Conservation (phyloP, 2,113 vertebrate genomes). For the Psilopsiagon aymara region DNA sequence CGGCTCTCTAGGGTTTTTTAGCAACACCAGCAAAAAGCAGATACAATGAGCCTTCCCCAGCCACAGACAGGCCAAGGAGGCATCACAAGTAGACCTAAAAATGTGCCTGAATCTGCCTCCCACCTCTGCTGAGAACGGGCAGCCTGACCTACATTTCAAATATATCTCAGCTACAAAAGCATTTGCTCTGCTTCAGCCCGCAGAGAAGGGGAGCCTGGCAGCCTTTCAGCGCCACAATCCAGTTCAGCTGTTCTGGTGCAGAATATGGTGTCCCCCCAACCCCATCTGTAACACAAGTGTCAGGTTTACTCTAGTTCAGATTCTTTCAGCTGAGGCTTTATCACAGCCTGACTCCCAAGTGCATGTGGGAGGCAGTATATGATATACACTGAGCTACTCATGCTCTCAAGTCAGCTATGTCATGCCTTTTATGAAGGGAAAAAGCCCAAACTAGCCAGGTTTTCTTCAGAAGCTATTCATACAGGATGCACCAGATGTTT, state of each 20-base stretch:
- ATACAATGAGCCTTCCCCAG: background rate
- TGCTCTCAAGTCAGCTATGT: background rate
- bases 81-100: background rate
- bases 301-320: background rate
- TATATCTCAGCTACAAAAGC: background rate
- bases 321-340: background rate
- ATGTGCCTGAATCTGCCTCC: background rate
- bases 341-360: background rate
- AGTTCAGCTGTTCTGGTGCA: background rate
- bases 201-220: conserved; percentile 25
- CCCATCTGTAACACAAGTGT: background rate
- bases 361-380: background rate
- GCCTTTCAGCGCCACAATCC: background rate
- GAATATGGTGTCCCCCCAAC: background rate
- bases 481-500: background rate
- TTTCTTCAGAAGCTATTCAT: background rate
- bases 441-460: background rate
- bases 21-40: background rate
- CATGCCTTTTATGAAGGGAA: background rate
- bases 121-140: background rate
- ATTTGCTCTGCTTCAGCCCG: conserved; percentile 11
- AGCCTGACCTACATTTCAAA: conserved; percentile 57
- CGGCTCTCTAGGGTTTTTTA: background rate
- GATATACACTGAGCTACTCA: background rate
- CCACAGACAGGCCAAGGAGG: background rate